Base-by-base conservation (phyloP, 2,113 vertebrate genomes). In the Candoia aspera region DNA sequence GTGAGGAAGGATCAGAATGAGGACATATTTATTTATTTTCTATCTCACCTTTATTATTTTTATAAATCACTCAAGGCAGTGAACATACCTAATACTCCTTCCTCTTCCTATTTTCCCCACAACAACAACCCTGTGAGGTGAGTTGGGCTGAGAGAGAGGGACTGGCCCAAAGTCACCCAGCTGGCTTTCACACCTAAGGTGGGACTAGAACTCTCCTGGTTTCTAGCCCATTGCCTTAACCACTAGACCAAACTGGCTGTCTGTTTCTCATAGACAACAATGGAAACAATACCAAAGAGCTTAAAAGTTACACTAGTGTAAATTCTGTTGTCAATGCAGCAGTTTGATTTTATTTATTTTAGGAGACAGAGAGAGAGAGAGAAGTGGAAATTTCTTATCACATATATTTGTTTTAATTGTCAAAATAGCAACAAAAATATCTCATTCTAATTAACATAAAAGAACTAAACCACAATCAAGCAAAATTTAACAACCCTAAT, bases 181-280 rank as follows among this genome's bases (percentile, higher is more conserved):
- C n/a, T n/a, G n/a, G n/a, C n/a, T n/a, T n/a, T n/a, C n/a, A n/a
- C n/a, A n/a, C n/a, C n/a, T n/a, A n/a, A n/a, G n/a, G n/a, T n/a
- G n/a, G n/a, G n/a, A n/a, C n/a, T n/a, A n/a, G n/a, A n/a, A n/a
- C n/a, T n/a, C n/a, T n/a, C n/a, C n/a, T n/a, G n/a, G n/a, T n/a
- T n/a, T n/a, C n/a, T n/a, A n/a, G n/a, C n/a, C n/a, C n/a, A n/a
- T n/a, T n/a, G n/a, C n/a, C n/a, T n/a, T n/a, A n/a, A n/a, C n/a
- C n/a, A n/a, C n/a, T n/a, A n/a, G n/a, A n/a, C n/a, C n/a, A n/a
- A n/a, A n/a, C n/a, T n/a, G n/a, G n/a, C n/a, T n/a, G n/a, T n/a
- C n/a, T n/a, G n/a, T n/a, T n/a, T n/a, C n/a, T n/a, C n/a, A n/a
- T 85, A 15, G 95, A 95, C 95, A 92, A 8, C 73, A 89, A 1